Evolutionary conservation across 2,888 invertebrate genomes (phyloP), one percentile per base, ranked within the genome.

Genomic region (Bombyx huttoni): DNA sequence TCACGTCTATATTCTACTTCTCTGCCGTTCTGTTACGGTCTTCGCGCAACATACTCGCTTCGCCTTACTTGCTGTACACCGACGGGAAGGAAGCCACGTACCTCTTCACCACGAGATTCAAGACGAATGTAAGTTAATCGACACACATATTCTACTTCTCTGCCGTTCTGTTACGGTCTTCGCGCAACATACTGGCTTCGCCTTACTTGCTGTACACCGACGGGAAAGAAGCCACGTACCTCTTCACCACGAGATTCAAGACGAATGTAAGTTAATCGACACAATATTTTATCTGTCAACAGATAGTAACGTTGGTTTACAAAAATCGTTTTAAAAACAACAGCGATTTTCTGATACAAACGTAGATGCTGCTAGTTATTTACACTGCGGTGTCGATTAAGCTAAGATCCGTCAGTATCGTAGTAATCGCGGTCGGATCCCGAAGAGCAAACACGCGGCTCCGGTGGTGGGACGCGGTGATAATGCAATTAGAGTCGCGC

Each of bases 141-240:
- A n/a, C n/a, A n/a, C n/a, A n/a, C n/a, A 1, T 67, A 0, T 65
- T 70, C 57, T 79, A 78, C 63, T 14, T 61, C 40, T 63, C 63
- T 51, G 63, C 65, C 13, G 61, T 81, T 3, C 56, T 70, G 0
- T 68, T 91, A 13, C 86, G 90, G 7, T 81, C 88, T 0, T 67
- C 90, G 0, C 76, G 89, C 51, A 92, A 91, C 63, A 63, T 91
- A 12, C 74, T 90, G 35, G 89, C 91, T 0, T 73, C 90, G 0
- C 93, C 93, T 0, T 90, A 90, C 62, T 81, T 90, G 64, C 73
- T 92, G 12, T 75, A 85, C 59, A 82, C 91, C 0, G 93, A 93
- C 60, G 84, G 83, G 8, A 89, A 90, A 54, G 86, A 85, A 46
- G 76, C 84, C 48, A 90, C 90, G 2, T 93, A 92, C 63, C 73